Conservation (phyloP, 2,113 vertebrate genomes). For the Sardina pilchardus region DNA sequence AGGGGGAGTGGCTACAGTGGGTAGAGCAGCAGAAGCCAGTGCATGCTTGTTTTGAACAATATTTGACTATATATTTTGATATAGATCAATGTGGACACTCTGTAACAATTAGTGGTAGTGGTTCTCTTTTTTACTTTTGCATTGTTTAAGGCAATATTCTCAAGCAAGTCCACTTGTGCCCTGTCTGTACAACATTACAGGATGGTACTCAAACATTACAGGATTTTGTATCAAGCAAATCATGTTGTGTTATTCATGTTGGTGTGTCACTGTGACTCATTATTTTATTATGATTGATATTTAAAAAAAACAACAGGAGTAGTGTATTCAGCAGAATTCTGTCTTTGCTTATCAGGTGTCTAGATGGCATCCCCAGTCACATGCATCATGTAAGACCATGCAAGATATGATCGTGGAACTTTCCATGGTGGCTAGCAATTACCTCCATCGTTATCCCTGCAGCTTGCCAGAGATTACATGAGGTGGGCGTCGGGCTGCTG, state of each 20-base stretch:
- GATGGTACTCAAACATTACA: too few relatives aligned
- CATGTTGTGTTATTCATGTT: background rate
- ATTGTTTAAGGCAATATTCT: too few relatives aligned
- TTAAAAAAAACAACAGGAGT: background rate
- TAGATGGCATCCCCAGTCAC: background rate
- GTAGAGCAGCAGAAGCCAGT: too few relatives aligned
- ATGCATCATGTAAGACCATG: background rate
- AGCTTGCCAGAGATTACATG: background rate
- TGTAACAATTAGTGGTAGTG: too few relatives aligned
- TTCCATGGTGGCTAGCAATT: background rate
- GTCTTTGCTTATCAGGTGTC: background rate
- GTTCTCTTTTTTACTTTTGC: too few relatives aligned
- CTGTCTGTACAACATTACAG: too few relatives aligned
- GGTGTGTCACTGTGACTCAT: background rate
- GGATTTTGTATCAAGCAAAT: background rate
- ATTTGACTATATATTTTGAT: too few relatives aligned
- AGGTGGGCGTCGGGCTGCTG: background rate
- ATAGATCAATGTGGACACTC: too few relatives aligned
- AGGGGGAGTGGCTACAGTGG: too few relatives aligned
- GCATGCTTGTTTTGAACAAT: too few relatives aligned
- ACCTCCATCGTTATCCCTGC: background rate
- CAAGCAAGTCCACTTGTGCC: too few relatives aligned
- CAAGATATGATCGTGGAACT: constrained; percentile 8
- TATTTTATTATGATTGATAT: background rate
- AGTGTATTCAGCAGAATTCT: background rate